Conservation (phyloP, 2,113 vertebrate species). For the Mesitornis unicolor region DNA sequence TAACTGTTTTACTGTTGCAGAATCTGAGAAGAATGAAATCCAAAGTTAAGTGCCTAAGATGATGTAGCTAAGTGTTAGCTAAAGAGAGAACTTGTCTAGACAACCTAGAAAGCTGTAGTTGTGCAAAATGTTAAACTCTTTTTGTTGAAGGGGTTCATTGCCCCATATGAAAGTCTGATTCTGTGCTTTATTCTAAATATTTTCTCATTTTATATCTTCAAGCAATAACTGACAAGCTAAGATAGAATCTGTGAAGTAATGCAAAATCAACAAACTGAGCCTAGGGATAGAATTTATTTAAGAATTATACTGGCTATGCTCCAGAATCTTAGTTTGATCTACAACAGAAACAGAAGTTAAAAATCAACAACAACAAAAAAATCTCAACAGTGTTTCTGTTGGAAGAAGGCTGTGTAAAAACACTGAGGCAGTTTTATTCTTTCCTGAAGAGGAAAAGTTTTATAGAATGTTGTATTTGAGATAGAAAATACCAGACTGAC, state of each 20-base stretch:
- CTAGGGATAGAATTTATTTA: not conserved
- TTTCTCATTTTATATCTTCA: constrained; percentile 1
- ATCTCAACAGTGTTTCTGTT: not conserved
- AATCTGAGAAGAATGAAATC: not conserved
- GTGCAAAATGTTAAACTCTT: not conserved
- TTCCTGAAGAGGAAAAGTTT: not conserved
- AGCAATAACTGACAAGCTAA: not conserved
- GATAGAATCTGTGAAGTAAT: not conserved
- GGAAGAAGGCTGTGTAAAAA: not conserved
- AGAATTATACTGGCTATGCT: not conserved
- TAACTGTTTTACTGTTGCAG: not conserved
- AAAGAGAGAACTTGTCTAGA: not conserved
- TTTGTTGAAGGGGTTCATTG: not conserved
- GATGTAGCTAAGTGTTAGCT: not conserved
- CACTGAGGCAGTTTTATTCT: not conserved
- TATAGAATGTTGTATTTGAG: not conserved
- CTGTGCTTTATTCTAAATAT: not conserved
- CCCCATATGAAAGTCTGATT: not conserved
- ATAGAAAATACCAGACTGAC: not conserved
- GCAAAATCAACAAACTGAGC: not conserved
- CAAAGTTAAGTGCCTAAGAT: not conserved
- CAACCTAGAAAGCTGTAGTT: not conserved
- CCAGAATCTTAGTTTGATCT: not conserved
- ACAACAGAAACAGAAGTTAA: not conserved
- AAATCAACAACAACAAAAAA: not conserved